Conservation (phyloP, 1,140 invertebrate species). For the Myzus persicae region DNA sequence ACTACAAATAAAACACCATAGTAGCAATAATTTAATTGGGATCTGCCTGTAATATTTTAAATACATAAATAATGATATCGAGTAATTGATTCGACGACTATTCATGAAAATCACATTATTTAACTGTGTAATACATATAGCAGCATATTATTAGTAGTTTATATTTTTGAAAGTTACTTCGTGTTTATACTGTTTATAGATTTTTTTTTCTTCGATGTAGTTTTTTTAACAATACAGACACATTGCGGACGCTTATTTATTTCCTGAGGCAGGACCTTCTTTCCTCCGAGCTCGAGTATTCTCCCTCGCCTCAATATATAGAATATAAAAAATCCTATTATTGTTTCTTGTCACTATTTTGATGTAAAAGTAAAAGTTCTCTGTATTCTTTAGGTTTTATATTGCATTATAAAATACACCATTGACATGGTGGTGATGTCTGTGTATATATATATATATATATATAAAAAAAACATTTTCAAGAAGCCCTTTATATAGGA, state of each 20-base stretch:
- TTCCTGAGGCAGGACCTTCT: neutral
- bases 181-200: neutral
- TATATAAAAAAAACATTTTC: neutral
- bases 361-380: neutral
- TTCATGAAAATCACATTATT: neutral
- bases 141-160: neutral
- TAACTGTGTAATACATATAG: neutral
- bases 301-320: neutral
- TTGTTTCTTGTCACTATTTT: conserved; percentile 21
- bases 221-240: neutral
- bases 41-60: no score
- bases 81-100: neutral
- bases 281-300: neutral
- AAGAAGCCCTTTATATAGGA: neutral
- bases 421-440: neutral
- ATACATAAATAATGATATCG: neutral
- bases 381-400: conserved; percentile 16
- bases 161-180: neutral
- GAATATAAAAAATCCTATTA: conserved; percentile 3
- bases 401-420: conserved; percentile 19
- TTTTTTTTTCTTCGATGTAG: neutral
- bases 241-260: neutral
- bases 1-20: neutral
- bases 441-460: neutral
- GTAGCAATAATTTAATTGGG: no score